phyloP scores from a whole-genome alignment of 1,140 invertebrate genomes.

The Zaprionus nigranus region DNA sequence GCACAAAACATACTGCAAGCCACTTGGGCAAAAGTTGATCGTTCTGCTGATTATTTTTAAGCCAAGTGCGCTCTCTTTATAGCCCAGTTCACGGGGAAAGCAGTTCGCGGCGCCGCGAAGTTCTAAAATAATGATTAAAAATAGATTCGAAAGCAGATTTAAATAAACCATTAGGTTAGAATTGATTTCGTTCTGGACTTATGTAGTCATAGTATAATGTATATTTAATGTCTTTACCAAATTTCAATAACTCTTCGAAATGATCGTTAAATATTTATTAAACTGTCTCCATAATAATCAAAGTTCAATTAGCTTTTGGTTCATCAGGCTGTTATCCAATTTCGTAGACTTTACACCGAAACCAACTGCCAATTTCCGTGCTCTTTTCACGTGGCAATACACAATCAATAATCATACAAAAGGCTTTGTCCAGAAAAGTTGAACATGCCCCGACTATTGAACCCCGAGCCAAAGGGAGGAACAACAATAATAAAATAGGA shows the following conservation, averaged over 20 bases:
- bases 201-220: neutral
- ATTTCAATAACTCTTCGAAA: neutral
- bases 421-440: conserved; percentile 30
- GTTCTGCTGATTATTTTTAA: conserved; percentile 47
- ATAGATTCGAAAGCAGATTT: neutral
- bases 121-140: neutral
- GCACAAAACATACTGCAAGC: conserved; percentile 16
- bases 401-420: conserved; percentile 51
- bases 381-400: conserved; percentile 5
- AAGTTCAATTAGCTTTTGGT: neutral
- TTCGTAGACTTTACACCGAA: conserved; percentile 5
- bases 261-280: neutral
- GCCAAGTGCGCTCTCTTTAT: conserved; percentile 13
- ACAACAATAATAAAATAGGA: conserved; percentile 18
- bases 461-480: conserved; percentile 40
- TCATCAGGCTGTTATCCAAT: conserved; percentile 1
- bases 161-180: neutral
- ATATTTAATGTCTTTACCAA: neutral
- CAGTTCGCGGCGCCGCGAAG: neutral
- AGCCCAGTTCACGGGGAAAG: neutral
- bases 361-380: conserved; percentile 5
- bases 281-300: neutral
- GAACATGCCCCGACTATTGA: conserved; percentile 52
- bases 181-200: neutral
- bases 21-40: conserved; percentile 30